Evolutionary conservation across 1,140 invertebrate genomes (phyloP).

Genomic region (Heliconius nattereri): DNA sequence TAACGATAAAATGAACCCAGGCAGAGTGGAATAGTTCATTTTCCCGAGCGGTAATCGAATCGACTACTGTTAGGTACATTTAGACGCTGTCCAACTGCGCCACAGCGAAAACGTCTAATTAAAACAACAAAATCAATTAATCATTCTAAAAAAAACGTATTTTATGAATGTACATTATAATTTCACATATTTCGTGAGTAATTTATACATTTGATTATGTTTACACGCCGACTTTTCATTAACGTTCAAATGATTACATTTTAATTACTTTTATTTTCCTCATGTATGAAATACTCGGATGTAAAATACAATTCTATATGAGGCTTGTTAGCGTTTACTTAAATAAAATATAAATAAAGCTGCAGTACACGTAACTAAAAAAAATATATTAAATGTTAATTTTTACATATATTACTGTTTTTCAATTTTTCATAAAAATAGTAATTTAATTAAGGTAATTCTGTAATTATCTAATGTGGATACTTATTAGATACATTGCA

Average conservation of each 20-base stretch:
- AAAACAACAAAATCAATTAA: not conserved
- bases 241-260: conserved; percentile 15
- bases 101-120: not conserved
- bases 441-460: too few species aligned
- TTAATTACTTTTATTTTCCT: conserved; percentile 23
- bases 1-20: not conserved
- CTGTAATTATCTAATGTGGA: too few species aligned
- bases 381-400: too few species aligned
- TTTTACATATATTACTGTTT: too few species aligned
- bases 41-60: too few species aligned
- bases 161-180: not conserved
- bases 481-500: too few species aligned
- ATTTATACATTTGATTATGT: conserved; percentile 11
- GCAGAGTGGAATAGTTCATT: too few species aligned
- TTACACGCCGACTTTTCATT: conserved; percentile 8
- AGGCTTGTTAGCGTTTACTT: conserved; percentile 4
- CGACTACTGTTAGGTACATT: too few species aligned
- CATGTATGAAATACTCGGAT: not conserved
- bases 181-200: not conserved
- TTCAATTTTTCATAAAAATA: too few species aligned
- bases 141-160: not conserved
- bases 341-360: not conserved
- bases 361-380: too few species aligned
- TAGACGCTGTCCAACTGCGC: too few species aligned
- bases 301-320: not conserved